Base-by-base conservation (phyloP, 2,888 invertebrate genomes). In the Rotaria magnacalcarata region DNA sequence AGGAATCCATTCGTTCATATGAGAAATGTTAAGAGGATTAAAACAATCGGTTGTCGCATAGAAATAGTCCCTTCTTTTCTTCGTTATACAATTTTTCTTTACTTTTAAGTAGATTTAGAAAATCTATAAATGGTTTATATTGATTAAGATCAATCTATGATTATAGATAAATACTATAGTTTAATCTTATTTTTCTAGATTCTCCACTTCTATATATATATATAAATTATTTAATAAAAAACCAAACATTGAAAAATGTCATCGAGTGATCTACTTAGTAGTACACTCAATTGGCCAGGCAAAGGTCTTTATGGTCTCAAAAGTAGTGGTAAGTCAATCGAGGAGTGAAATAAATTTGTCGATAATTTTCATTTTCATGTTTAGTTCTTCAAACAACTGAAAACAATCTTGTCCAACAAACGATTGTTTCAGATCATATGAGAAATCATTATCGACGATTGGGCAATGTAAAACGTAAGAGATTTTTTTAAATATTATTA, bases 371-470 rank as follows among this genome's bases (percentile, higher is more conserved):
- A 8, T 24, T n/a, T 6, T n/a, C 1, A 58, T 58, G n/a, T 58
- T 58, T 67, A 67, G 67, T 67, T 34, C 67, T 67, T 34, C 67
- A 67, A 34, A 27, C 67, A 67, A 67, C 67, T 27, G 67, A 67
- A 67, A 67, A 67, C 19, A 16, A 34, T 67, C 67, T 67, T 67
- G 67, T 67, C 34, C 34, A 67, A 67, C 67, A 67, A 67, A 67
- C 34, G 0, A 67, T 67, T 6, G 67, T 67, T 67, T 14, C 27
- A 5, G 67, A 67, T 67, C 67, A 67, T 67, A 67, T 67, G 67
- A 67, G 67, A 67, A 67, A 67, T 34, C 67, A 67, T 67, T 67
- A 67, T 67, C 67, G 67, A 34, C 67, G 34, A 67, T 34, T 67
- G 19, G 14, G 34, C 16, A 27, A 16, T 34, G 67, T 34, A 27